Percentiles rank a stretch among this genome's conserved stretches.
Conservation (phyloP, 2,888 invertebrate genomes). For the Clistopyga incitator region DNA sequence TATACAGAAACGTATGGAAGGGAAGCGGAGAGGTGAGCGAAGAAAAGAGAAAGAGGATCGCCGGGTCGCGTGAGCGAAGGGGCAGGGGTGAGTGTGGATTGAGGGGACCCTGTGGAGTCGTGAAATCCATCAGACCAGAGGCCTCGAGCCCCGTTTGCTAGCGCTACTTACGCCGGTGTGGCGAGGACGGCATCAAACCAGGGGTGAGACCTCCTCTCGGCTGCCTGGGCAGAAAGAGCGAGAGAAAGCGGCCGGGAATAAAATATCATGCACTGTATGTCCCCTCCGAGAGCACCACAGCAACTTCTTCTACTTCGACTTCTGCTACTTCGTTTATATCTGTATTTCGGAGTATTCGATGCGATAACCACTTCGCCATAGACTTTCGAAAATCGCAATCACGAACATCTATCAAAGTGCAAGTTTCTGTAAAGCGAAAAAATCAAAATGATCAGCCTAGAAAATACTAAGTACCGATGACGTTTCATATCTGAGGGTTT, state of each 20-base stretch:
- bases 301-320: conserved; percentile 53
- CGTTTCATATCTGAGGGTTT: background rate
- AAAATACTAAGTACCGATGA: background rate
- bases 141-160: conserved; percentile 78
- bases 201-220: conserved; percentile 70
- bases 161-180: conserved; percentile 78
- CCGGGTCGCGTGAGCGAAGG: conserved; percentile 63
- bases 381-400: background rate
- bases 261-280: conserved; percentile 80
- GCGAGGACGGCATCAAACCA: conserved; percentile 77
- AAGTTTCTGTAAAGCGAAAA: background rate
- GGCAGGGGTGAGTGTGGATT: conserved; percentile 78
- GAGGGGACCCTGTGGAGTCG: conserved; percentile 81
- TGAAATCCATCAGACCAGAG: conserved; percentile 82
- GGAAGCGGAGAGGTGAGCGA: conserved; percentile 62
- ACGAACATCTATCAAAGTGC: background rate
- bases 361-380: conserved; percentile 6
- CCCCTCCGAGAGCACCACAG: conserved; percentile 76
- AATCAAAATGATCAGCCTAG: background rate
- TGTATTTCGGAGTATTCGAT: conserved; percentile 19
- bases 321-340: conserved; percentile 42
- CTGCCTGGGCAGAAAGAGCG: conserved; percentile 40
- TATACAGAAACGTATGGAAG: conserved; percentile 52
- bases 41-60: conserved; percentile 55
- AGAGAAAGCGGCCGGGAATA: conserved; percentile 71